Conservation (phyloP, 2,797 vertebrate species). For the Hydrocynus forskahlii region DNA sequence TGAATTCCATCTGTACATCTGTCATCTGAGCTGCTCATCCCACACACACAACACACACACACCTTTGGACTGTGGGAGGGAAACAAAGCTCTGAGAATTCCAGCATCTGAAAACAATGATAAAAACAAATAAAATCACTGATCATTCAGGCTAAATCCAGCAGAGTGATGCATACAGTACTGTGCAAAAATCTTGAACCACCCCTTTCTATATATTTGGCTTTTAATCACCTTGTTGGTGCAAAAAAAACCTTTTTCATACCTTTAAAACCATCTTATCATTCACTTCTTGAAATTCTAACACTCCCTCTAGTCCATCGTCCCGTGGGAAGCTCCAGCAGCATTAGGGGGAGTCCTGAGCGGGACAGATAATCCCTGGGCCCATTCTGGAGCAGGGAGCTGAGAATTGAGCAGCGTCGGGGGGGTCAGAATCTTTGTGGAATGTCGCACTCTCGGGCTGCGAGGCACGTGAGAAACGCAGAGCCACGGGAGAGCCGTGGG, state of each 20-base stretch:
- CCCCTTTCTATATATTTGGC: too few relatives aligned
- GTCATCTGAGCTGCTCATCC: too few relatives aligned
- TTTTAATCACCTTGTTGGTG: too few relatives aligned
- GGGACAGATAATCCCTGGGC: neutral
- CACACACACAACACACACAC: too few relatives aligned
- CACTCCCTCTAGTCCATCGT: constrained; percentile 4
- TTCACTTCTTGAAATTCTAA: neutral
- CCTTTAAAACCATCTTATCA: neutral
- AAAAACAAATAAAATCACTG: neutral
- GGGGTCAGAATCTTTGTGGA: constrained; percentile 17
- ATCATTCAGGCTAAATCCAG: neutral
- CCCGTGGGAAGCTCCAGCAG: neutral
- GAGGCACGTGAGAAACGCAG: constrained; percentile 26
- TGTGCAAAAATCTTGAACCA: too few relatives aligned
- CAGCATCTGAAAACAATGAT: neutral
- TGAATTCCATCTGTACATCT: too few relatives aligned
- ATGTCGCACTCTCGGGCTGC: constrained; percentile 20
- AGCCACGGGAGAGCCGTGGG: constrained; percentile 43
- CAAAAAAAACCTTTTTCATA: too few relatives aligned
- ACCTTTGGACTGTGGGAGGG: too few relatives aligned
- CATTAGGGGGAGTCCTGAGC: neutral
- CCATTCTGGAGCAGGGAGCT: constrained; percentile 20
- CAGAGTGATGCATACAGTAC: too few relatives aligned
- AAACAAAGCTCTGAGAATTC: neutral
- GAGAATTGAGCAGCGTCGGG: constrained; percentile 32